Evolutionary conservation across 2,888 invertebrate species (phyloP), one percentile per base, ranked within the genome.

Genomic region (Podabrus alpinus): DNA sequence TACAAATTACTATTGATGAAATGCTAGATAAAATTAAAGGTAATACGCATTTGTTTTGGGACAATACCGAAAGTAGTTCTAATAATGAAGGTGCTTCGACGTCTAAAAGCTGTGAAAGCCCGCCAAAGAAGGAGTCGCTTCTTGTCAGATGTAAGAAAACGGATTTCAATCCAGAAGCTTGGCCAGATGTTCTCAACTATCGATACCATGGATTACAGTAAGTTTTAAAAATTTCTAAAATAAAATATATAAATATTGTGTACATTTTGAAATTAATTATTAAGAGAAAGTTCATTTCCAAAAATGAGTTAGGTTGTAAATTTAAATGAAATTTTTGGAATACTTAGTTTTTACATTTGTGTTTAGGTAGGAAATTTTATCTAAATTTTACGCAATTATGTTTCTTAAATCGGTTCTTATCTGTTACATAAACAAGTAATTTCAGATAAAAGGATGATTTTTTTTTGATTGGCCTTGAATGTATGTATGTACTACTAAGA

Each of bases 191-290:
- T 15, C 85, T 92, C 70, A 88, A 90, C 76, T 91, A 91, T 79
- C 90, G 92, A 84, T 90, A 90, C 83, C 91, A 93, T 88, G 94
- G 94, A 83, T 89, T 95, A 75, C 90, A 93, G 94, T 94, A 87
- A 91, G 91, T 91, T 59, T n/a, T 60, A 62, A 21, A 9, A 5
- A n/a, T n/a, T 45, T 45, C 1, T 45, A n/a, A 45, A 45, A n/a
- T 45, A 45, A 9, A 24, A 24, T 9, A n/a, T n/a, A n/a, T n/a
- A n/a, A n/a, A n/a, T n/a, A n/a, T n/a, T n/a, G n/a, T n/a, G n/a
- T n/a, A n/a, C n/a, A n/a, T n/a, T n/a, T n/a, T 9, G 1, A 24
- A 24, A 24, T 1, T 9, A 9, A 1, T 24, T 9, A 0, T 9
- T 9, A 7, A 24, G 1, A 7, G 4, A 24, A 24, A 24, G 21